These are phyloP conservation scores for Sinocyclocheilus anshuiensis DNA, from an alignment of 2,113 vertebrate genomes.

Conservation along the genomic window DNA sequence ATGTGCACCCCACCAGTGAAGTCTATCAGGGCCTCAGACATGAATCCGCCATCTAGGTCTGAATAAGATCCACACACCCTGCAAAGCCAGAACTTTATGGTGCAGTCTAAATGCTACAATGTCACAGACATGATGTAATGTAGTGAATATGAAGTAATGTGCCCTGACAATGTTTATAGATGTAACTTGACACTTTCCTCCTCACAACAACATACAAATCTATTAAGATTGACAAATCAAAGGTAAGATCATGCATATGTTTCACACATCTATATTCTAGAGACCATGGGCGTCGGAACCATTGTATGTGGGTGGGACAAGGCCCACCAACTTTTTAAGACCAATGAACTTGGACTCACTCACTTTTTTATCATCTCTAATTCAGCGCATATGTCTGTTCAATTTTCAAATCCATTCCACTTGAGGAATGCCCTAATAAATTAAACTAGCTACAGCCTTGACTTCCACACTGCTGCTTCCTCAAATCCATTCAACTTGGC, in stretches of 20 bases:
- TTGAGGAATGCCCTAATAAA: no score
- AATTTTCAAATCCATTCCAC: no score
- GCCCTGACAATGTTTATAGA: neutral
- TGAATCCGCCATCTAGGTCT: conserved; percentile 79
- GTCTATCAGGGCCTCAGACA: conserved; percentile 86
- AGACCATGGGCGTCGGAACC: neutral
- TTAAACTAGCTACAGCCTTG: no score
- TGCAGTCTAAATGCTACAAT: neutral
- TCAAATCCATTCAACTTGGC: no score
- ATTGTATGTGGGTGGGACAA: no score
- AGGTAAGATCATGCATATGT: neutral
- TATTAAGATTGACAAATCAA: neutral
- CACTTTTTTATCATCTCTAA: no score
- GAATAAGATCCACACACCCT: conserved; percentile 87
- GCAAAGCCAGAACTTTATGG: conserved; percentile 16
- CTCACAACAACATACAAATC: neutral
- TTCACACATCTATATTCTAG: neutral
- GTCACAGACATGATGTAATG: neutral
- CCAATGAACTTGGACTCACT: no score
- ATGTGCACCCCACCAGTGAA: conserved; percentile 80
- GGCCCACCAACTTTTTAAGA: no score
- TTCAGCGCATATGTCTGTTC: no score
- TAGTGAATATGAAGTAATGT: neutral
- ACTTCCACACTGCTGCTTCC: no score
- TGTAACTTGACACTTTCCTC: neutral